These are phyloP conservation scores for Mormoops blainvillei DNA, from an alignment of 2,113 vertebrate species.

Conservation along the genomic window DNA sequence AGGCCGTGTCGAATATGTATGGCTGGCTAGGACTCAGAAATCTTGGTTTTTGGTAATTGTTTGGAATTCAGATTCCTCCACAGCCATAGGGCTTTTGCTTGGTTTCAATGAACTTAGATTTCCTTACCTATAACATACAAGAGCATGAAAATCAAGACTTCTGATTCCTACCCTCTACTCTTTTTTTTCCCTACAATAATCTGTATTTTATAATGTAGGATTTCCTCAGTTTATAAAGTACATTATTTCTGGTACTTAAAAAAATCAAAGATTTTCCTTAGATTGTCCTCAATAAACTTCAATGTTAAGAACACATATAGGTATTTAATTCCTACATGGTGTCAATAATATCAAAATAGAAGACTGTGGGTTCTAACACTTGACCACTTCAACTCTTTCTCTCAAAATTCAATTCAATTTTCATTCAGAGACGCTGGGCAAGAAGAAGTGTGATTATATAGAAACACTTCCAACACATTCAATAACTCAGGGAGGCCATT, in stretches of 20 bases:
- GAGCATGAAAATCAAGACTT: not conserved
- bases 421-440: not conserved
- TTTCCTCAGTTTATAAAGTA: not conserved
- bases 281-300: not conserved
- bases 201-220: not conserved
- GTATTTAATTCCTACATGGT: not conserved
- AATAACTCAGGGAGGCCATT: not conserved
- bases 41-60: not conserved
- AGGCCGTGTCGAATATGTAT: not conserved
- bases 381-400: not conserved
- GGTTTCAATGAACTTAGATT: not conserved
- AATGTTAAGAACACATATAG: not conserved
- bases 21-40: not conserved
- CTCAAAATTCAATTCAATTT: not conserved
- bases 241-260: not conserved
- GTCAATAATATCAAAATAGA: not conserved
- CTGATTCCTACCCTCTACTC: not conserved
- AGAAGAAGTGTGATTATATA: not conserved
- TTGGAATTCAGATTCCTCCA: not conserved
- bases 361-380: not conserved
- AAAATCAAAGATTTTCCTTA: not conserved
- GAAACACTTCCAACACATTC: not conserved
- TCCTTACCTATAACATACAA: not conserved
- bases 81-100: not conserved
- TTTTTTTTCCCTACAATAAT: not conserved